These are phyloP conservation scores for Scleropages formosus DNA, from an alignment of 2,797 vertebrate genomes.

Conservation along the genomic window DNA sequence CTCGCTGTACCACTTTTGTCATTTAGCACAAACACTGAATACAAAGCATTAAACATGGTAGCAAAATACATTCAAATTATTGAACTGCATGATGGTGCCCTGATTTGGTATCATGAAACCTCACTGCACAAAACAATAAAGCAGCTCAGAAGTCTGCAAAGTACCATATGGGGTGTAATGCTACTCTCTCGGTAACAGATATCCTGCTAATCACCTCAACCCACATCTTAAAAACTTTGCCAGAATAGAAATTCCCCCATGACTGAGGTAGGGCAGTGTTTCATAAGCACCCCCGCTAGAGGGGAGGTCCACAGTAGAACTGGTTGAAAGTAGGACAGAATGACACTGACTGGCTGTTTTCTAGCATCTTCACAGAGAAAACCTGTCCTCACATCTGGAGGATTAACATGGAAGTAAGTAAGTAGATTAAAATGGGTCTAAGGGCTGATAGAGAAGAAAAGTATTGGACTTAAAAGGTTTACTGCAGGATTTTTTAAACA, in stretches of 20 bases:
- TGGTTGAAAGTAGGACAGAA: conserved; percentile 58
- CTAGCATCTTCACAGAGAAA: conserved; percentile 13
- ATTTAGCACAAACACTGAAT: conserved; percentile 12
- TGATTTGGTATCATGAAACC: conserved; percentile 8
- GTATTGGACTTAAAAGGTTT: background rate
- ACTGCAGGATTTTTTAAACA: background rate
- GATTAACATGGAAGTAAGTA: conserved; percentile 14
- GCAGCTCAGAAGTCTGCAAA: background rate
- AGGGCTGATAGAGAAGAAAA: background rate
- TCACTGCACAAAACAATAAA: background rate
- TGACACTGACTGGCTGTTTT: conserved; percentile 23
- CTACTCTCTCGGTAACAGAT: conserved; percentile 48
- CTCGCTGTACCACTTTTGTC: conserved; percentile 18
- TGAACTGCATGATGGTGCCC: background rate
- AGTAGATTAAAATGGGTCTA: conserved; percentile 1
- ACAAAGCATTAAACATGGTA: background rate
- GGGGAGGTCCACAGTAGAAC: conserved; percentile 57
- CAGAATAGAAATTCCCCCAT: conserved; percentile 71
- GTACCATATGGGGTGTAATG: conserved; percentile 3
- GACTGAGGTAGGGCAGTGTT: conserved; percentile 58
- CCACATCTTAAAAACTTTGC: conserved; percentile 65
- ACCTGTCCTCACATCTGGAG: conserved; percentile 1
- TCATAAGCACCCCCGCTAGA: conserved; percentile 68
- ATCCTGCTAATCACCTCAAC: conserved; percentile 73
- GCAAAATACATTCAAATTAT: background rate